Conservation (phyloP, 2,797 vertebrate species). For the Borostomias antarcticus region DNA sequence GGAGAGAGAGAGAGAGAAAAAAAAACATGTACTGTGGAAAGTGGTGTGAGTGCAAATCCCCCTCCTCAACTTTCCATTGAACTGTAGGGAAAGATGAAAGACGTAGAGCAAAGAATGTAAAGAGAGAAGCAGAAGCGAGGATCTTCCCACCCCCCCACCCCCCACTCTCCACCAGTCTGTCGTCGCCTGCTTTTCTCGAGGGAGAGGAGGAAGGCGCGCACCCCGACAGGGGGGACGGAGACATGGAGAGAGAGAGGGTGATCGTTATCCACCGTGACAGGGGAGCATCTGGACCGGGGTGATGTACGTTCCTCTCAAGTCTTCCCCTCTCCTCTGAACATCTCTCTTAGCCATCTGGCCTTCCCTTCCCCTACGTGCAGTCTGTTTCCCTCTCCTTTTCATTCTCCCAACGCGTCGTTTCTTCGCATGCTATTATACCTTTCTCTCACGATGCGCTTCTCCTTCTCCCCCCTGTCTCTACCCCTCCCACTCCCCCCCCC, state of each 20-base stretch:
- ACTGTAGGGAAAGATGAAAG: not conserved
- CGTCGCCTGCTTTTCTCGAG: too few species aligned
- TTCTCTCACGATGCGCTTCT: conserved; percentile 11
- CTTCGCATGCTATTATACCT: not conserved
- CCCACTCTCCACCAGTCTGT: too few species aligned
- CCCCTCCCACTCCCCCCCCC: conserved; percentile 6
- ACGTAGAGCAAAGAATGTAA: not conserved
- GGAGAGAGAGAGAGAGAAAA: not conserved
- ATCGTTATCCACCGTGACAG: conserved; percentile 44
- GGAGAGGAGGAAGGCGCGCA: not conserved
- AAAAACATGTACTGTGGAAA: not conserved
- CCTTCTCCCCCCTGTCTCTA: not conserved
- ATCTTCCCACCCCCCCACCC: too few species aligned
- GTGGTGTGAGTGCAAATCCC: not conserved
- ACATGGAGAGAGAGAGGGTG: conserved; percentile 34
- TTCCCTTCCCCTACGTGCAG: conserved; percentile 22
- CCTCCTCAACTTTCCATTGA: too few species aligned
- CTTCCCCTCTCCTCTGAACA: conserved; percentile 22
- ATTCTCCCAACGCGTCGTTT: conserved; percentile 17
- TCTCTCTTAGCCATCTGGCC: conserved; percentile 56
- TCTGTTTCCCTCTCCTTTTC: conserved; percentile 21
- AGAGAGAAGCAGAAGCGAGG: not conserved
- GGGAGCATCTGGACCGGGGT: conserved; percentile 49
- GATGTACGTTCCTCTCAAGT: conserved; percentile 39
- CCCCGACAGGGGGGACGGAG: not conserved